Percentiles rank a stretch among this genome's conserved stretches.
Conservation (phyloP, 2,113 vertebrate species). For the Piprites chloris region DNA sequence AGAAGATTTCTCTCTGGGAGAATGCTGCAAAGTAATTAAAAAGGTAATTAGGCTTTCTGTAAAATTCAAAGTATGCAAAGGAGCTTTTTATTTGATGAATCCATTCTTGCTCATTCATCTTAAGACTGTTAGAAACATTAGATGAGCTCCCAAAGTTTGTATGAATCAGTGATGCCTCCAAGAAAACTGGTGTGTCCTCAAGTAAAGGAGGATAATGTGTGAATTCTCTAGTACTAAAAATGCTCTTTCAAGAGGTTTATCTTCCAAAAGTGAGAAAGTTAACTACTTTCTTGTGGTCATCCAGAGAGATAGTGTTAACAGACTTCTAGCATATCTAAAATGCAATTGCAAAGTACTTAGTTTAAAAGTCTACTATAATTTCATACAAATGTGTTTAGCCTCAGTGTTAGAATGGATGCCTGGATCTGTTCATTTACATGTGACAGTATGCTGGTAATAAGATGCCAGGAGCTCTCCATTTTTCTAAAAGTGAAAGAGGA, state of each 20-base stretch:
- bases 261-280: background rate
- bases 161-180: background rate
- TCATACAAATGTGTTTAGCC: background rate
- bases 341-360: background rate
- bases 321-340: background rate
- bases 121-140: background rate
- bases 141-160: background rate
- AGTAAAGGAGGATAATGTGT: background rate
- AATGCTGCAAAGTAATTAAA: background rate
- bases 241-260: background rate
- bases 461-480: background rate
- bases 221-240: background rate
- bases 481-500: background rate
- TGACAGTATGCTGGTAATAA: background rate
- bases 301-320: background rate
- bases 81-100: background rate
- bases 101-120: background rate
- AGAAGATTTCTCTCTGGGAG: background rate
- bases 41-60: background rate
- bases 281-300: background rate
- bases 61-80: background rate
- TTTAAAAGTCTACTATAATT: background rate
- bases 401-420: background rate
- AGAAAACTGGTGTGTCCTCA: background rate
- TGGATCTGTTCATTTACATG: background rate